Percentiles rank a stretch among this genome's conserved stretches.
phyloP scores from a whole-genome alignment of 2,113 vertebrate species.

The Pelecanoides urinatrix region DNA sequence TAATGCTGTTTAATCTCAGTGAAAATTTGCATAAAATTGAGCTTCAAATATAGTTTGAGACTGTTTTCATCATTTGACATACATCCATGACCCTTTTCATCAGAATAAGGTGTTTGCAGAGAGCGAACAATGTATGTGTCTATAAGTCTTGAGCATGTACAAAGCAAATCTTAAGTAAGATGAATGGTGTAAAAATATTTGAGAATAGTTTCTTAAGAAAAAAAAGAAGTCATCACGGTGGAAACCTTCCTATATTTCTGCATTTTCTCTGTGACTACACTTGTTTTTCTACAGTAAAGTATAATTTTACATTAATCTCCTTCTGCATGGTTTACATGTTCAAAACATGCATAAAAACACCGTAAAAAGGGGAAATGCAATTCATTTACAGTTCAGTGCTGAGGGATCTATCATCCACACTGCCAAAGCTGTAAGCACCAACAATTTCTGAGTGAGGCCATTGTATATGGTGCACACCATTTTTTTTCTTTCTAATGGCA shows the following conservation, averaged over 20 bases:
- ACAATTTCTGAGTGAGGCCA: neutral
- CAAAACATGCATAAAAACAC: neutral
- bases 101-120: neutral
- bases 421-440: neutral
- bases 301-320: neutral
- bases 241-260: neutral
- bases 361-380: neutral
- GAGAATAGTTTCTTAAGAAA: neutral
- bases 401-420: neutral
- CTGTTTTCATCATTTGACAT: neutral
- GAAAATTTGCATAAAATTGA: neutral
- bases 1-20: neutral
- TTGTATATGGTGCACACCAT: no score
- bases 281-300: neutral
- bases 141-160: neutral
- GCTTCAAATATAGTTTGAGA: neutral
- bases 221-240: neutral
- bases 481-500: neutral
- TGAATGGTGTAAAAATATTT: neutral
- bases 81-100: neutral
- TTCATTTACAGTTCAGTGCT: neutral
- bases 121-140: neutral
- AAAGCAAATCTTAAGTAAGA: neutral
- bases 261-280: neutral
- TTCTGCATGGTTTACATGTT: neutral